Evolutionary conservation across 2,797 vertebrate genomes (phyloP).

Genomic region (Cephalopachus bancanus): DNA sequence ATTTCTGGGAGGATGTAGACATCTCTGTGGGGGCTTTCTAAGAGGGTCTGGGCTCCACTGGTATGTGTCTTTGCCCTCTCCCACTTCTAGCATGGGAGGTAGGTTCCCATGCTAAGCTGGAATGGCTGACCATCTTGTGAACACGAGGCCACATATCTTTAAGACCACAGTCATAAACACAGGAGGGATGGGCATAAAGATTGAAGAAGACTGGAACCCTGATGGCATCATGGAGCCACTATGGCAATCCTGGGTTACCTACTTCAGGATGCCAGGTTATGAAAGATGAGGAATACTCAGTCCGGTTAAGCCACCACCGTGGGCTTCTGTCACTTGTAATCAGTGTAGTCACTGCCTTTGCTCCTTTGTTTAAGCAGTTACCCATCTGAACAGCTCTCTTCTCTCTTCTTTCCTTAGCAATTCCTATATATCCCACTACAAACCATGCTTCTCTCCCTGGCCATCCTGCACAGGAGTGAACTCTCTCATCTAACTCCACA

Average conservation of each 20-base stretch:
- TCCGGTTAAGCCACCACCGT: not conserved
- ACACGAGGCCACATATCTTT: not conserved
- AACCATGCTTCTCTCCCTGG: no score
- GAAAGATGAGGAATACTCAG: not conserved
- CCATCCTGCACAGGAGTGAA: not conserved
- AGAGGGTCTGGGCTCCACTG: not conserved
- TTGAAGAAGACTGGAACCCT: not conserved
- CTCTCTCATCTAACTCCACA: not conserved
- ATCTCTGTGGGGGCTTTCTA: not conserved
- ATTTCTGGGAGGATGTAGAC: not conserved
- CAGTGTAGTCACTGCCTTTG: not conserved
- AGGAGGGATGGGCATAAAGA: not conserved
- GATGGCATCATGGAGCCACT: not conserved
- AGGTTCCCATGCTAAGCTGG: not conserved
- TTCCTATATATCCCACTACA: not conserved
- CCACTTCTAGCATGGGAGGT: not conserved
- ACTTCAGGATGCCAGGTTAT: not conserved
- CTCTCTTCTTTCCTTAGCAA: not conserved
- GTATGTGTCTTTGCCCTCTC: not conserved
- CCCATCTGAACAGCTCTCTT: not conserved
- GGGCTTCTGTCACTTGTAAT: not conserved
- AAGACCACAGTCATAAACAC: not conserved
- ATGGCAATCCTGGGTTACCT: not conserved
- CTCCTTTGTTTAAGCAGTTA: not conserved
- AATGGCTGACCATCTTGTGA: not conserved